Base-by-base conservation (phyloP, 2,888 invertebrate species). In the Sipha maydis region DNA sequence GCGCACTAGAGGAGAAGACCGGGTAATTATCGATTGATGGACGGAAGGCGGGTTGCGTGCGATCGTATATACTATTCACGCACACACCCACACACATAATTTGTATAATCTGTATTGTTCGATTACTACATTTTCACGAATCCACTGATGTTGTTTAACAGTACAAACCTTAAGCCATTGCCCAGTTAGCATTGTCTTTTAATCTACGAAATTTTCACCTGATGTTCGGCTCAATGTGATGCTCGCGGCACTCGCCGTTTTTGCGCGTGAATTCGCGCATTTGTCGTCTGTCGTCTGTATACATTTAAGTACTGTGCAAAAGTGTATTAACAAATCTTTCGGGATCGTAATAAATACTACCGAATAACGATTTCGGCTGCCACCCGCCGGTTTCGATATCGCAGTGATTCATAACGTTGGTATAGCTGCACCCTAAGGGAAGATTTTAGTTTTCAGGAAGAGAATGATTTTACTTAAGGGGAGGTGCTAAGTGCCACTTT, bases 171-270 rank as follows among this genome's bases (percentile, higher is more conserved):
- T 73, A 73, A 73, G 21, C 21, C 21, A 21, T 73, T 8, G 73
- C 21, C 21, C 38, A 38, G 73, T 73, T 73, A 73, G 34, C 73
- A 73, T 73, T 73, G 73, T 73, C 73, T 38, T 73, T 73, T 73
- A 73, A 73, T 73, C 19, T 21, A 21, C 73, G 34, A 73, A 3
- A 21, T 73, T 38, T 73, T 38, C 73, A 21, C 73, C 34, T 38
- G 34, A 25, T 38, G 34, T 73, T 3, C 21, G 21, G 4, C 34
- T 73, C 38, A 38, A 73, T 73, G 34, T 21, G 73, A 73, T 19
- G 73, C 0, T 7, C 19, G 1, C 69, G 28, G 5, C 0, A 25
- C 67, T 7, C 69, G n/a, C 1, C 11, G 0, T 5, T 1, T 9
- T 3, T 28, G 9, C 34, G 0, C 34, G 34, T 38, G 8, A 2